Conservation (phyloP, 2,113 vertebrate genomes). For the Lycaon pictus region DNA sequence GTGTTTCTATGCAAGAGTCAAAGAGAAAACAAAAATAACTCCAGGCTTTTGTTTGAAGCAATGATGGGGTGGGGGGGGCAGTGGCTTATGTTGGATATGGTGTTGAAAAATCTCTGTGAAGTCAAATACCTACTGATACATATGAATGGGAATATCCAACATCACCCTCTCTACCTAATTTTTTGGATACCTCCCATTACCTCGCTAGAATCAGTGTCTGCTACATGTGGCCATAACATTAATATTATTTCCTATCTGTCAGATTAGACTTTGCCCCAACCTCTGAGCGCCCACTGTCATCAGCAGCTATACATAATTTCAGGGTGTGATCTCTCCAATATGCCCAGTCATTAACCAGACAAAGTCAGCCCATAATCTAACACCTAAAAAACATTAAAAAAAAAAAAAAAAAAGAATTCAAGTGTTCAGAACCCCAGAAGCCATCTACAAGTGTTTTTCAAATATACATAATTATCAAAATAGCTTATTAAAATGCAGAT, state of each 20-base stretch:
- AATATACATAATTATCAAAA: not conserved
- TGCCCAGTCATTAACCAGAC: not conserved
- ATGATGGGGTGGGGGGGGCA: no score
- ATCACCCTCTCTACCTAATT: not conserved
- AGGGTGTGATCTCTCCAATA: not conserved
- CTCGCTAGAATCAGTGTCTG: not conserved
- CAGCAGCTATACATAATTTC: not conserved
- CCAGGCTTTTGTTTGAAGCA: not conserved
- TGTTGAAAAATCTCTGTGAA: not conserved
- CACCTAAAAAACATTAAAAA: not conserved
- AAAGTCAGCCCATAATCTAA: not conserved
- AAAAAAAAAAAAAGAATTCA: slow-evolving; percentile 5
- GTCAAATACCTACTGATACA: not conserved
- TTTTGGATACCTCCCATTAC: not conserved
- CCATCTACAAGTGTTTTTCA: not conserved
- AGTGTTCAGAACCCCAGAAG: not conserved
- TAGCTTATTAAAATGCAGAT: slow-evolving; percentile 43
- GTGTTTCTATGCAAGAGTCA: not conserved
- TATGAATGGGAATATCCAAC: not conserved
- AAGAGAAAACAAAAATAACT: not conserved
- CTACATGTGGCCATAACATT: not conserved
- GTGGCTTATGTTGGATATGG: not conserved
- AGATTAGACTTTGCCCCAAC: not conserved
- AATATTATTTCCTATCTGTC: not conserved
- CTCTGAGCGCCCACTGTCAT: not conserved